Conservation (phyloP, 2,797 vertebrate genomes). For the Lagorchestes hirsutus region DNA sequence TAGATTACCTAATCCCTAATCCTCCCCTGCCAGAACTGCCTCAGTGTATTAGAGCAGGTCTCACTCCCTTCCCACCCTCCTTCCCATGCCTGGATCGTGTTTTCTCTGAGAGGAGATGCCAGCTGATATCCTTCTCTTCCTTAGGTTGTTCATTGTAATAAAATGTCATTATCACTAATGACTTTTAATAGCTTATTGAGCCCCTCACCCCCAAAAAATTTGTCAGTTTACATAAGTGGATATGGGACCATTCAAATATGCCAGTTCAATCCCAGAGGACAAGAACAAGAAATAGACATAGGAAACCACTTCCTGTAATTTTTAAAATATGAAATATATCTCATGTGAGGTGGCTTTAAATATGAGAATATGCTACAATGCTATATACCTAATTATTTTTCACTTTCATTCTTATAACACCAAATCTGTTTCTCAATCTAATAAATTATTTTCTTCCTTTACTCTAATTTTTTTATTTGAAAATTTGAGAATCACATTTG, state of each 20-base stretch:
- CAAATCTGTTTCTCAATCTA: slow-evolving; percentile 42
- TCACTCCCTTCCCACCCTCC: not conserved
- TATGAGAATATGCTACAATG: not conserved
- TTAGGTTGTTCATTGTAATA: slow-evolving; percentile 50
- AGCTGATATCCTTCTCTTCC: slow-evolving; percentile 39
- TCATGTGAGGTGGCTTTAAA: slow-evolving; percentile 42
- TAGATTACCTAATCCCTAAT: not conserved
- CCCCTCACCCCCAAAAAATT: not conserved
- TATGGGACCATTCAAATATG: not conserved
- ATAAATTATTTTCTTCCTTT: slow-evolving; percentile 48
- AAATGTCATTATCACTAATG: slow-evolving; percentile 29
- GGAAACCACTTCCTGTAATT: slow-evolving; percentile 45
- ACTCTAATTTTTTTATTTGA: slow-evolving; percentile 2
- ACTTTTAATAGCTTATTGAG: slow-evolving; percentile 48
- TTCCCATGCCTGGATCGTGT: not conserved
- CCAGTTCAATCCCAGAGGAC: not conserved
- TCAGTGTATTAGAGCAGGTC: not conserved
- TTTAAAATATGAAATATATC: slow-evolving; percentile 55
- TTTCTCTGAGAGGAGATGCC: not conserved
- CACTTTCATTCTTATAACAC: slow-evolving; percentile 15
- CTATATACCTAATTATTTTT: slow-evolving; percentile 41
- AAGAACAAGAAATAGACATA: slow-evolving; percentile 36
- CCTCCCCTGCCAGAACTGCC: not conserved
- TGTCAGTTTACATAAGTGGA: not conserved
- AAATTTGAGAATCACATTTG: slow-evolving; percentile 47